A percentile compares a stretch with the other conserved stretches of the same genome.
phyloP scores from a whole-genome alignment of 1,140 invertebrate genomes.

The Neodiprion pinetum region DNA sequence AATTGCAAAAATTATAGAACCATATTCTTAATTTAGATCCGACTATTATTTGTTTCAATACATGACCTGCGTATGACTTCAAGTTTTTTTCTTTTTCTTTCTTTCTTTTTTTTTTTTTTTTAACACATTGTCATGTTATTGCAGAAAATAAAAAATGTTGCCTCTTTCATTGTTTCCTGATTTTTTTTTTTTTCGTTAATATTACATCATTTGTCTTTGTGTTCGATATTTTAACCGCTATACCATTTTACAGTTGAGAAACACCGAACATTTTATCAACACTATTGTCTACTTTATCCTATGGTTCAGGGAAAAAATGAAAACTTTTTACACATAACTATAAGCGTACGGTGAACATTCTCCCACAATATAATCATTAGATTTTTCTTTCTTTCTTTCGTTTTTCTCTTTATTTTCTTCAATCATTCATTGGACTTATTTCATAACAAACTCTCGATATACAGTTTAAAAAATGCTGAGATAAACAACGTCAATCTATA shows the following conservation, averaged over 20 bases:
- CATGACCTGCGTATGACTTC: background rate
- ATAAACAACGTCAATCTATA: too few species aligned
- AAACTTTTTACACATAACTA: background rate
- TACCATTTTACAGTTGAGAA: slow-evolving; percentile 38
- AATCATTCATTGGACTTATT: slow-evolving; percentile 55
- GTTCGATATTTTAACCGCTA: background rate
- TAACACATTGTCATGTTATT: background rate
- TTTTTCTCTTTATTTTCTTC: slow-evolving; percentile 45
- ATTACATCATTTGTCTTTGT: background rate
- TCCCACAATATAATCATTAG: slow-evolving; percentile 35
- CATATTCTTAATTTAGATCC: too few species aligned
- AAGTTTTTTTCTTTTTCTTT: background rate
- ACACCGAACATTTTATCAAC: slow-evolving; percentile 39
- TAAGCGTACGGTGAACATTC: slow-evolving; percentile 55
- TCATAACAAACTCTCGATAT: slow-evolving; percentile 47
- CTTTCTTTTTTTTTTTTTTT: background rate
- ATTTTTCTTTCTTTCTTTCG: background rate
- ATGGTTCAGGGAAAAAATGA: slow-evolving; percentile 23
- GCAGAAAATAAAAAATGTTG: background rate
- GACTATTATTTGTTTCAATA: too few species aligned
- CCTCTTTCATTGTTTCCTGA: background rate
- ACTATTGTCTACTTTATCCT: slow-evolving; percentile 40
- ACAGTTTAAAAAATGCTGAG: background rate
- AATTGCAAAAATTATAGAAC: background rate
- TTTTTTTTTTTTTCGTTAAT: background rate